Conservation (phyloP, 1,140 invertebrate species). For the Heliothis subflexa region DNA sequence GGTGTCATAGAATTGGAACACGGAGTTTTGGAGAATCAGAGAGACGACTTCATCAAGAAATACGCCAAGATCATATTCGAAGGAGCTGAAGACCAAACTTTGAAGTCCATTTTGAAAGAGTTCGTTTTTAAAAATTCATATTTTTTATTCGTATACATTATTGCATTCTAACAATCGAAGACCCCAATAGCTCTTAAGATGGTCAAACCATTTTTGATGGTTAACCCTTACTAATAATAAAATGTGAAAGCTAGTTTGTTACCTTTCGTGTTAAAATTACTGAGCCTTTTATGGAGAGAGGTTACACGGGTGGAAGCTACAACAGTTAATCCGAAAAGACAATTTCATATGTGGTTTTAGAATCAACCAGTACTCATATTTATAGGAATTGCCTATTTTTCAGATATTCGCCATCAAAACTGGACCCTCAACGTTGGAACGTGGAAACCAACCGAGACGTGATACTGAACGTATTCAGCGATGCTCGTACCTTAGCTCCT, state of each 20-base stretch:
- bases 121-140: no score
- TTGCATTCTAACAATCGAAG: no score
- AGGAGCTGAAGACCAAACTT: constrained; percentile 87
- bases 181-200: no score
- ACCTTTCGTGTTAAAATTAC: no score
- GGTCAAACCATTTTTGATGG: no score
- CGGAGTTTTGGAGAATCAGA: constrained; percentile 92
- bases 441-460: constrained; percentile 91
- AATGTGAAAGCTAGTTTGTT: no score
- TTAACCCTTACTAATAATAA: no score
- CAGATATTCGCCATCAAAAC: constrained; percentile 87
- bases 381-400: not conserved
- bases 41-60: constrained; percentile 92
- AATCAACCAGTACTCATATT: not conserved
- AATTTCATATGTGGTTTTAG: no score
- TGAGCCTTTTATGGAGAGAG: no score
- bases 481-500: constrained; percentile 93
- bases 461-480: constrained; percentile 94
- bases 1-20: constrained; percentile 91
- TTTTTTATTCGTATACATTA: no score
- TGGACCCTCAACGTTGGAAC: constrained; percentile 88
- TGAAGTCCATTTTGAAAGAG: constrained; percentile 89
- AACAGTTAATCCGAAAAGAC: no score
- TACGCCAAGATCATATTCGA: constrained; percentile 90
- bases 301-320: no score